Percentiles rank a stretch among this genome's conserved stretches.
Conservation (phyloP, 2,113 vertebrate genomes). For the Antennarius striatus region DNA sequence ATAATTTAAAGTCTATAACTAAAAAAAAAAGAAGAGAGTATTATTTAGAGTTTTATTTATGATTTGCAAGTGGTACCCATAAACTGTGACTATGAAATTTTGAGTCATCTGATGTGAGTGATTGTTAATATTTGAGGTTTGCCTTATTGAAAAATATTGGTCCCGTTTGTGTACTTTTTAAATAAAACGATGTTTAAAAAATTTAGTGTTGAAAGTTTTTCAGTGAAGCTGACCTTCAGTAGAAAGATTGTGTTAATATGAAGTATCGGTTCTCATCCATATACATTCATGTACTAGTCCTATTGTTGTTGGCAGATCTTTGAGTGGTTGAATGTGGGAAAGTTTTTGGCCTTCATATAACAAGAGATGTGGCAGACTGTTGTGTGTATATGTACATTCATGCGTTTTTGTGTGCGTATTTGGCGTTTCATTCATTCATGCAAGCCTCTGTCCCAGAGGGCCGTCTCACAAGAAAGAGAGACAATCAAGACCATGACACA, state of each 20-base stretch:
- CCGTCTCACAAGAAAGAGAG: slow-evolving; percentile 37
- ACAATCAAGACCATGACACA: slow-evolving; percentile 55
- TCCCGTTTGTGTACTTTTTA: slow-evolving; percentile 94
- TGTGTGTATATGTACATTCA: not conserved
- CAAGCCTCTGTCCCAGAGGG: slow-evolving; percentile 31
- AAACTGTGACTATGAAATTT: slow-evolving; percentile 90
- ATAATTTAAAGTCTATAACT: slow-evolving; percentile 55
- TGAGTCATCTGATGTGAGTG: slow-evolving; percentile 81
- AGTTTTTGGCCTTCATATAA: slow-evolving; percentile 42
- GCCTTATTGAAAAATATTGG: slow-evolving; percentile 87
- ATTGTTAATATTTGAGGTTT: slow-evolving; percentile 89
- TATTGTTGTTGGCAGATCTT: slow-evolving; percentile 44
- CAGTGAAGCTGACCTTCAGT: slow-evolving; percentile 15
- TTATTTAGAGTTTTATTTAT: slow-evolving; percentile 87
- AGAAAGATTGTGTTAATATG: slow-evolving; percentile 4
- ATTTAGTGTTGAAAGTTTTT: slow-evolving; percentile 27
- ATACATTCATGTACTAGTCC: slow-evolving; percentile 7
- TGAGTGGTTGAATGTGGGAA: slow-evolving; percentile 10
- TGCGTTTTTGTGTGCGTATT: slow-evolving; percentile 19
- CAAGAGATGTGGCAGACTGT: slow-evolving; percentile 25
- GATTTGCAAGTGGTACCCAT: slow-evolving; percentile 87
- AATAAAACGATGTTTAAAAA: slow-evolving; percentile 96
- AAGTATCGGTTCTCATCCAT: slow-evolving; percentile 14
- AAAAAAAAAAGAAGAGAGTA: slow-evolving; percentile 42
- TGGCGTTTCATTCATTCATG: slow-evolving; percentile 44